Conservation (phyloP, 2,797 vertebrate species). For the Picus viridis region DNA sequence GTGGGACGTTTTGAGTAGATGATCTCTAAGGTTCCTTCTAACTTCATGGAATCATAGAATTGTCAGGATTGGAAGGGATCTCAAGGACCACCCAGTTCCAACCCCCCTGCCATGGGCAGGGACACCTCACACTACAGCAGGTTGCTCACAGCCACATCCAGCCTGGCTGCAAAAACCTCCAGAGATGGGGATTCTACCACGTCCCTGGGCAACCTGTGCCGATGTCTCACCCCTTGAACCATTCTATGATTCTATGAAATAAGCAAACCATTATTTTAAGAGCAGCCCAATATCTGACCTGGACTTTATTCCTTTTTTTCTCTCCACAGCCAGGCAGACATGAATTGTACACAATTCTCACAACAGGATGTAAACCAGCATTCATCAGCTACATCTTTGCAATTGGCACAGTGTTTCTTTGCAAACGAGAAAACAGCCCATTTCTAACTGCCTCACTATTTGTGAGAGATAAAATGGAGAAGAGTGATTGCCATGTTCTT, state of each 20-base stretch:
- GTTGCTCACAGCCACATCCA: too few species aligned
- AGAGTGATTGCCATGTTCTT: rapidly evolving
- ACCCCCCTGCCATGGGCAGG: too few species aligned
- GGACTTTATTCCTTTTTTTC: background rate
- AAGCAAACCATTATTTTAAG: background rate
- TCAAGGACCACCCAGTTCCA: too few species aligned
- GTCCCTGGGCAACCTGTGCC: too few species aligned
- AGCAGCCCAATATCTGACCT: background rate
- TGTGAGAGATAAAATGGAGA: background rate
- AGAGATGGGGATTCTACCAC: too few species aligned
- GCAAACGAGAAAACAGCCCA: background rate
- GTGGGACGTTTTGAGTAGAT: too few species aligned
- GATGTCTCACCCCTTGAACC: too few species aligned
- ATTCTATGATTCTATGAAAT: background rate
- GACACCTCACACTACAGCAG: too few species aligned
- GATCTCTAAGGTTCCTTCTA: too few species aligned
- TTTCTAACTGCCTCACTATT: background rate
- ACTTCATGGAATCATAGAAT: too few species aligned
- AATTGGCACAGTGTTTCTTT: background rate
- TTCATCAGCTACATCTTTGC: background rate
- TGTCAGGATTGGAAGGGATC: too few species aligned
- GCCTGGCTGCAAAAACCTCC: too few species aligned
- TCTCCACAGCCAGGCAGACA: background rate
- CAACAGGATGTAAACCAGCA: background rate
- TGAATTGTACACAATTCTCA: background rate